Evolutionary conservation across 1,140 invertebrate genomes (phyloP).

Genomic region (Rhynchophorus ferrugineus): DNA sequence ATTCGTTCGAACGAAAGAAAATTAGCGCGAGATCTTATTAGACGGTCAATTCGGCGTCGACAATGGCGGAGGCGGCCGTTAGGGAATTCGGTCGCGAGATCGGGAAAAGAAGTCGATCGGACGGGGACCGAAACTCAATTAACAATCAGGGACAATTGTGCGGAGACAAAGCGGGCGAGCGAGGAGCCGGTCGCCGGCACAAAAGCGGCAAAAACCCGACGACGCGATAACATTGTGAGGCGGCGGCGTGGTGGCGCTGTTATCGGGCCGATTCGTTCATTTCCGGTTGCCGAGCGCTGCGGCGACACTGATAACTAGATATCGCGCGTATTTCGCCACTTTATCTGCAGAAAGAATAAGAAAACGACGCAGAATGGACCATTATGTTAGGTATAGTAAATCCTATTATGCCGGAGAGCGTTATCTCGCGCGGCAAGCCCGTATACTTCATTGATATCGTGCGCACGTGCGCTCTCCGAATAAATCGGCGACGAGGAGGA

Average conservation of each 20-base stretch:
- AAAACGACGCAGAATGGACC: constrained; percentile 43
- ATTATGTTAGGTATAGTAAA: constrained; percentile 44
- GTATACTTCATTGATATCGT: constrained; percentile 39
- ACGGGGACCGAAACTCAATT: constrained; percentile 36
- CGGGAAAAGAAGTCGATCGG: constrained; percentile 17
- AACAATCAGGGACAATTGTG: constrained; percentile 40
- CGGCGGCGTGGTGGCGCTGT: constrained; percentile 28
- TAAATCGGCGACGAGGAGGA: constrained; percentile 37
- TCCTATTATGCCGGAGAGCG: constrained; percentile 43
- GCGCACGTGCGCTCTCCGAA: constrained; percentile 36
- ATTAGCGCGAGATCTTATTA: not conserved
- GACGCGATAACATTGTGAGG: constrained; percentile 39
- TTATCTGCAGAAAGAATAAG: constrained; percentile 44
- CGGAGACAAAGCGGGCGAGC: constrained; percentile 29
- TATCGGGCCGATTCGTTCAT: constrained; percentile 42
- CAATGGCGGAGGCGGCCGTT: constrained; percentile 21
- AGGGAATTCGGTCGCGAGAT: constrained; percentile 26
- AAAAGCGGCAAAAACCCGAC: constrained; percentile 35
- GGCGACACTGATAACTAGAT: constrained; percentile 43
- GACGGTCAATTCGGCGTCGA: not conserved
- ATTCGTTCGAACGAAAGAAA: too few species aligned
- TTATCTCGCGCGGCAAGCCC: constrained; percentile 38
- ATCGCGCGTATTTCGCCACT: constrained; percentile 41
- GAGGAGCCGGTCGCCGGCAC: constrained; percentile 33
- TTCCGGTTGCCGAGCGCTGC: constrained; percentile 38